Base-by-base conservation (phyloP, 2,797 vertebrate species). In the Cheirogaleus major region DNA sequence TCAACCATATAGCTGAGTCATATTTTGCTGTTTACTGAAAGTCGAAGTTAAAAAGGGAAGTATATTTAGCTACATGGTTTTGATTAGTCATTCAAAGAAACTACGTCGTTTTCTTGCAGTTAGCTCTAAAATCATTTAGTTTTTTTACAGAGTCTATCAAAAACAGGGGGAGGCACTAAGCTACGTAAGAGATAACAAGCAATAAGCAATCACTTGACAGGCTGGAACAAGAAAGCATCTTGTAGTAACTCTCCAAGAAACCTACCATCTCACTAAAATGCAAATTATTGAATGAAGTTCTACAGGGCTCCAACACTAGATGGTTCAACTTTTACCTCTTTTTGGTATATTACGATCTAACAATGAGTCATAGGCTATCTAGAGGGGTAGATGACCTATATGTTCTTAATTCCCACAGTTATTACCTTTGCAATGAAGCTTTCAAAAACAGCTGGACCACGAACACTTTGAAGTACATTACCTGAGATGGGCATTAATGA, bases 21-120 rank as follows among this genome's bases (percentile, higher is more conserved):
- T 41, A 70, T 63, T 79, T 93, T 93, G 7, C 45, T 81, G n/a
- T 95, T 93, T 95, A 70, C 38, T 67, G 23, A 65, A 79, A 94
- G 45, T 73, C 13, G 35, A 72, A 86, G 25, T 84, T 50, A 81
- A 84, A 93, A 82, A 76, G 9, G 17, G 25, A 91, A 82, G 22
- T 23, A 76, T 78, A 52, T 79, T 95, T 92, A 87, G 57, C 32
- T 84, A 57, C 35, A 48, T 95, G 25, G 4, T 79, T 96, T 25
- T 89, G 70, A 92, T 88, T 88, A 84, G 32, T 87, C 35, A 76
- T 81, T 90, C 43, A 57, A 50, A 83, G 57, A 84, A 55, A 50
- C 14, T 35, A 15, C 23, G 38, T 80, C 7, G 61, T 35, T 90
- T 91, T 89, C 25, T 41, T 78, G 4, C 1, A 73, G 20, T 79